Evolutionary conservation across 2,113 vertebrate species (phyloP), one percentile per base, ranked within the genome.

Genomic region (Anser cygnoides): DNA sequence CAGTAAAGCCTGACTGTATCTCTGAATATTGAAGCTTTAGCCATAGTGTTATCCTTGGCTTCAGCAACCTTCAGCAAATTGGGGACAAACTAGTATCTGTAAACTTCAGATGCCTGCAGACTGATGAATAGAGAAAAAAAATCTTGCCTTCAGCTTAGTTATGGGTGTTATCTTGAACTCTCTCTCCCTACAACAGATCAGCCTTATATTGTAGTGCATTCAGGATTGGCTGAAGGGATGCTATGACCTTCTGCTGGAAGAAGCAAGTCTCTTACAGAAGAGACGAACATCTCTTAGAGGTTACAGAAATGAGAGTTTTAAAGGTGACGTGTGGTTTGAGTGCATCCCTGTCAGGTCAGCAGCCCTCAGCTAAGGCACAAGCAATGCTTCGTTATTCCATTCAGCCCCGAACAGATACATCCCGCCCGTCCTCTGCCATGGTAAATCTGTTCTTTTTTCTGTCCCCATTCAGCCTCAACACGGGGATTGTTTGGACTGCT

Each of bases 31-130:
- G 92, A 44, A 94, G 91, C 62, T 94, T 93, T 94, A 90, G 58
- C 84, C 54, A 20, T 58, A 33, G 74, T 91, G 91, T 95, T 95
- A 83, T 92, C 87, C 81, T 92, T 97, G 93, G 96, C 95, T 95
- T 66, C 81, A 55, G 81, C 84, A 85, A 0, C 78, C 71, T 84
- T 43, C 91, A 91, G 80, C 84, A 89, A 93, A 93, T 0, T 72
- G 86, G 86, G 81, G 87, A 74, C 89, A 96, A 89, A 91, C 58
- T 67, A 85, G 62, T 87, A 35, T 82, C 77, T 85, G 89, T 62
- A 83, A 84, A 85, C 37, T 62, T 87, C 90, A 89, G 66, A 72
- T 91, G 66, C 4, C 76, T 80, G 73, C 79, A 77, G 49, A 19
- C 25, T 68, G 73, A 46, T 79, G 84, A 78, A 44, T 87, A 65